Evolutionary conservation across 2,888 invertebrate species (phyloP), one percentile per base, ranked within the genome.

Genomic region (Hybos culiciformis): DNA sequence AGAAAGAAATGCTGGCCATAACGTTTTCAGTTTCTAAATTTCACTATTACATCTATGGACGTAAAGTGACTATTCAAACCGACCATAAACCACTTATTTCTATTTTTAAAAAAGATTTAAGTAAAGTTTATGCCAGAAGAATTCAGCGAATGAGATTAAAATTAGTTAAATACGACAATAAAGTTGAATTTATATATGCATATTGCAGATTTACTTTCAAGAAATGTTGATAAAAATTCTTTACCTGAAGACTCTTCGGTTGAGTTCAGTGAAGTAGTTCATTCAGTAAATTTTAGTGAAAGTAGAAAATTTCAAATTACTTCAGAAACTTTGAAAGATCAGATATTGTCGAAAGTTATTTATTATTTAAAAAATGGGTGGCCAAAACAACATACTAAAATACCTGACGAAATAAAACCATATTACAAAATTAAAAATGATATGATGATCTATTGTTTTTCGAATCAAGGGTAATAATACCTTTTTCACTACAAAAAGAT

Each of bases 171-270:
- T 43, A 41, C 18, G 19, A 21, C 6, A 15, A 41, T 18, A 19
- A 40, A n/a, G 29, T 43, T 5, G 24, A 46, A 29, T 43, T 33
- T 41, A 6, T 40, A 36, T 32, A 37, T 46, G 26, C 36, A 42
- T 15, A 39, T 44, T 24, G 44, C 44, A 3, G 46, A 44, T 78
- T 78, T 7, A 65, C 67, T 29, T 60, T 56, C 49, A 70, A 70
- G 33, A 77, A 77, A 51, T 39, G 19, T 41, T 33, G 18, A 31
- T 34, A 38, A 40, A 17, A 8, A 39, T 12, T 23, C 21, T 3
- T 2, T 23, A 29, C 12, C 20, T 20, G 32, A 42, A 6, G 21
- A 31, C 8, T 19, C 34, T 26, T 32, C 21, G 2, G 19, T n/a
- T 32, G 36, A 44, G 3, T 37, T 46, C 12, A 46, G 23, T 14